These are phyloP conservation scores for Sipha maydis DNA, from an alignment of 2,888 invertebrate genomes.

Conservation along the genomic window DNA sequence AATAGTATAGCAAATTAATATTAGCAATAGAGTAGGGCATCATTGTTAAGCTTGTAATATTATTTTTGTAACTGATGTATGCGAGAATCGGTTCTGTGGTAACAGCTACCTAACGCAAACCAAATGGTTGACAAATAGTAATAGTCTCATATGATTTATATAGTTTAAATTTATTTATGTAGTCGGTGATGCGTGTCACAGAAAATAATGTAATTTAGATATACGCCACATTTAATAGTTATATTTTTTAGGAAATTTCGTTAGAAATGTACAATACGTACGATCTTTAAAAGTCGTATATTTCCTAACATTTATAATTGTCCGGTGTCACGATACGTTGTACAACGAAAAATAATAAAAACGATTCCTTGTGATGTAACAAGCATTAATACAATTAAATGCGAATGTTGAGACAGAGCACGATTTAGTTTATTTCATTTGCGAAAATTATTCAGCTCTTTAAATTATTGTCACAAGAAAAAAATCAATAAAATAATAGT, in stretches of 20 bases:
- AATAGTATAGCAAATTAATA: too few relatives aligned
- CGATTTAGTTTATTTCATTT: neutral
- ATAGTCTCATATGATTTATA: too few relatives aligned
- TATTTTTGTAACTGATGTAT: too few relatives aligned
- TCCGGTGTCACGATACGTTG: slow-evolving; percentile 21
- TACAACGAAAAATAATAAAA: slow-evolving; percentile 9
- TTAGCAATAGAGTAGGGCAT: too few relatives aligned
- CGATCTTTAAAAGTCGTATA: neutral
- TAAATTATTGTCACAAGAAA: neutral
- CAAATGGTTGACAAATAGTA: too few relatives aligned
- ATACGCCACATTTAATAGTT: neutral
- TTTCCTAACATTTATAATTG: slow-evolving; percentile 8
- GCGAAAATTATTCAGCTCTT: neutral
- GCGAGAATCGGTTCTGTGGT: too few relatives aligned
- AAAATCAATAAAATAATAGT: neutral
- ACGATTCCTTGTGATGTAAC: slow-evolving; percentile 3
- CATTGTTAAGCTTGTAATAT: too few relatives aligned
- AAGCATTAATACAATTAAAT: slow-evolving; percentile 21
- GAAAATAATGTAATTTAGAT: neutral
- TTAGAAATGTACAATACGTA: neutral
- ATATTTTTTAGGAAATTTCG: neutral
- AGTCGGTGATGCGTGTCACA: neutral
- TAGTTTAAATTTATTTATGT: too few relatives aligned
- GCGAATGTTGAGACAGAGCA: neutral
- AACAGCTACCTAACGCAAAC: too few relatives aligned